Conservation (phyloP, 2,797 vertebrate genomes). For the Cyprinodon diabolis region DNA sequence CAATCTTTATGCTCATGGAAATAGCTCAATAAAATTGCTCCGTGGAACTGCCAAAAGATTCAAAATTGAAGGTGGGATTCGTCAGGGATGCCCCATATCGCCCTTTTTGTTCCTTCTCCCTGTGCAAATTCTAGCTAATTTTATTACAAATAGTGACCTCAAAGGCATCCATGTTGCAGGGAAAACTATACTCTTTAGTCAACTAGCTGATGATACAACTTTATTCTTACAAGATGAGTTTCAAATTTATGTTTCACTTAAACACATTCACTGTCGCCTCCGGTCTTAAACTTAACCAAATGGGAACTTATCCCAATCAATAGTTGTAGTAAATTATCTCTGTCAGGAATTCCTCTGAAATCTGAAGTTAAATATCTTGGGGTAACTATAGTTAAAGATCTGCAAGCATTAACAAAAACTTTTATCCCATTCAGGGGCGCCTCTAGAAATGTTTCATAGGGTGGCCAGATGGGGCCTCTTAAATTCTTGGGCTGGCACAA, state of each 20-base stretch:
- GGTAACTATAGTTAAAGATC: too few relatives aligned
- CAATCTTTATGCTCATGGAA: too few relatives aligned
- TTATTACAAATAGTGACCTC: not conserved
- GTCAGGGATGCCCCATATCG: not conserved
- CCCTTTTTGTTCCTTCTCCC: not conserved
- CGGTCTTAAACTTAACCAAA: not conserved
- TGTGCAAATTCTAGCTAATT: not conserved
- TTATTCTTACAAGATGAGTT: not conserved
- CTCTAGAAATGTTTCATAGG: too few relatives aligned
- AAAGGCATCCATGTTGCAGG: not conserved
- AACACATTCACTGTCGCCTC: too few relatives aligned
- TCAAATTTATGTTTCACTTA: not conserved
- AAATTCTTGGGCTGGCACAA: too few relatives aligned
- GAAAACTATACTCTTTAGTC: not conserved
- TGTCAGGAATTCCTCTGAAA: not conserved
- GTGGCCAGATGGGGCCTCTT: too few relatives aligned
- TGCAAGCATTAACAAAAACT: too few relatives aligned
- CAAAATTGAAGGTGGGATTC: not conserved
- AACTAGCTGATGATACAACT: not conserved
- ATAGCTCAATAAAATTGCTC: too few relatives aligned
- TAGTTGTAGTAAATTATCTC: not conserved
- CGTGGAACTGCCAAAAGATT: too few relatives aligned
- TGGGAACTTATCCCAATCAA: not conserved
- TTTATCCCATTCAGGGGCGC: too few relatives aligned
- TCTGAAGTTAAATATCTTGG: too few relatives aligned